Conservation (phyloP, 2,113 vertebrate genomes). For the Macaca mulatta region DNA sequence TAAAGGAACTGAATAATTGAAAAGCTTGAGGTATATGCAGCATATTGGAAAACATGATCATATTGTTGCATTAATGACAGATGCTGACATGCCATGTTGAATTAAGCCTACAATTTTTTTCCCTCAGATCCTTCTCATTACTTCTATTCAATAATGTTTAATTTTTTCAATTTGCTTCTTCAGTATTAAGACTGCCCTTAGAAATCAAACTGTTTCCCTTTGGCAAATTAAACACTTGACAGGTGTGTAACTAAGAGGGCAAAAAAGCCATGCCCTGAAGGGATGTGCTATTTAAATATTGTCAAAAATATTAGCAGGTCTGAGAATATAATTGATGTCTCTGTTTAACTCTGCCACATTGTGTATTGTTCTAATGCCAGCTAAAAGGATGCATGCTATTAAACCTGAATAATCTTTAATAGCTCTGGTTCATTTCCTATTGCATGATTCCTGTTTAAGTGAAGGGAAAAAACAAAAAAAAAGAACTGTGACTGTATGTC, state of each 20-base stretch:
- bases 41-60: slow-evolving; percentile 45
- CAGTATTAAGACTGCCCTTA: slow-evolving; percentile 71
- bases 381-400: slow-evolving; percentile 75
- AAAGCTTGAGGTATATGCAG: slow-evolving; percentile 5
- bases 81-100: slow-evolving; percentile 65
- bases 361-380: slow-evolving; percentile 76
- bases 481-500: slow-evolving; percentile 65
- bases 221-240: slow-evolving; percentile 79
- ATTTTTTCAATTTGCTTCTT: slow-evolving; percentile 72
- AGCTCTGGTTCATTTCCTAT: slow-evolving; percentile 65
- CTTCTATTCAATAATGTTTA: slow-evolving; percentile 69
- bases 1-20: background rate
- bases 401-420: slow-evolving; percentile 75
- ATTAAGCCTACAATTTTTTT: slow-evolving; percentile 59
- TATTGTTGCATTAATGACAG: slow-evolving; percentile 66
- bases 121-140: slow-evolving; percentile 62
- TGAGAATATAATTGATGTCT: slow-evolving; percentile 79
- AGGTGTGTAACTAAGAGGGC: slow-evolving; percentile 78
- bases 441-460: slow-evolving; percentile 60
- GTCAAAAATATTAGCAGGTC: slow-evolving; percentile 79
- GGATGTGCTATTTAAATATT: slow-evolving; percentile 81
- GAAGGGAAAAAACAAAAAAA: slow-evolving; percentile 20
- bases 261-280: slow-evolving; percentile 72
- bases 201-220: slow-evolving; percentile 78
- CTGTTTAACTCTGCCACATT: slow-evolving; percentile 75